These are phyloP conservation scores for Chiroxiphia lanceolata DNA, from an alignment of 2,797 vertebrate species.

Conservation along the genomic window DNA sequence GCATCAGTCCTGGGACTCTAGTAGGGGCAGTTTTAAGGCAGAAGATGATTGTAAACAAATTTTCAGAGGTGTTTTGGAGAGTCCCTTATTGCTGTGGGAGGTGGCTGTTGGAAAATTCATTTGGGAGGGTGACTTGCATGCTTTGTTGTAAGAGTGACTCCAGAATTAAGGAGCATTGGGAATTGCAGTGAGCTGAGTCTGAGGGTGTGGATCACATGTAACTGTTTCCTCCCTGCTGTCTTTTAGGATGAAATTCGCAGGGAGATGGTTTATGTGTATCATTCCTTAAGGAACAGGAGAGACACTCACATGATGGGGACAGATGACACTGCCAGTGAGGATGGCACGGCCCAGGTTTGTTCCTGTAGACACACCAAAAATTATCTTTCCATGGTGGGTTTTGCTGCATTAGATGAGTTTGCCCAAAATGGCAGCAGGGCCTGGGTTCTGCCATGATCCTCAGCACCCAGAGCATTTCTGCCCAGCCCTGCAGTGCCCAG, in stretches of 20 bases:
- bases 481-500: not conserved
- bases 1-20: not conserved
- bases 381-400: rapidly evolving
- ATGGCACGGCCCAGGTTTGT: conserved; percentile 74
- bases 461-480: not conserved
- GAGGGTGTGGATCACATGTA: not conserved
- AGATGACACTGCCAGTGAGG: conserved; percentile 33
- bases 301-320: conserved; percentile 91
- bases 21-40: not conserved
- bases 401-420: not conserved
- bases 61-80: not conserved
- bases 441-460: not conserved
- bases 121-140: not conserved
- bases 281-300: conserved; percentile 87
- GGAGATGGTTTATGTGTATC: conserved; percentile 84
- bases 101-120: not conserved
- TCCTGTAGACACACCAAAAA: not conserved
- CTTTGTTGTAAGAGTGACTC: not conserved
- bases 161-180: not conserved
- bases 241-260: conserved; percentile 81
- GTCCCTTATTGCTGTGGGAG: not conserved
- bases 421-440: not conserved
- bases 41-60: not conserved
- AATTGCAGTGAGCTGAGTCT: not conserved
- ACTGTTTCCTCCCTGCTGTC: not conserved